Percentiles rank a stretch among this genome's conserved stretches.
Evolutionary conservation across 2,888 invertebrate genomes (phyloP).

Genomic region (Nemotelus pantherinus): DNA sequence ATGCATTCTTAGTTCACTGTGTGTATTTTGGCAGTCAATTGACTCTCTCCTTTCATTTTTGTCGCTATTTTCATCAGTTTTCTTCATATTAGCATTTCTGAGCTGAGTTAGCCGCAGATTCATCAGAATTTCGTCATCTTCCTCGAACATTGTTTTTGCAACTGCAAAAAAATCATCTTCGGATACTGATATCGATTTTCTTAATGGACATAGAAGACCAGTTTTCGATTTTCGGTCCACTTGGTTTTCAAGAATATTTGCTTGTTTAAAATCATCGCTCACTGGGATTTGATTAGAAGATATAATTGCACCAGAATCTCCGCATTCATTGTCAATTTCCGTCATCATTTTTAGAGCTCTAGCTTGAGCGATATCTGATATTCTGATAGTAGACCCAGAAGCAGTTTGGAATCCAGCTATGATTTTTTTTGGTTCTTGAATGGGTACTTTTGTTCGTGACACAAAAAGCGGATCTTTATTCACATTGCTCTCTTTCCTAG

Average conservation of each 20-base stretch:
- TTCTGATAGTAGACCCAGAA: conserved; percentile 61
- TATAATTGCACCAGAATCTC: neutral
- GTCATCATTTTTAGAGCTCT: conserved; percentile 59
- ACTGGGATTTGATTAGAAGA: no score
- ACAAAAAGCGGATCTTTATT: neutral
- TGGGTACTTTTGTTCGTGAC: neutral
- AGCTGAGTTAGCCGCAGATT: neutral
- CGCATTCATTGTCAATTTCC: conserved; percentile 52
- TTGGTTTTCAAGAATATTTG: neutral
- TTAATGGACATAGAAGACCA: neutral
- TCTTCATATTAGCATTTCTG: neutral
- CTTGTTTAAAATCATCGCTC: neutral
- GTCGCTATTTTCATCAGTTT: neutral
- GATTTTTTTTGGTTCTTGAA: neutral
- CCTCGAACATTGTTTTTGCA: neutral
- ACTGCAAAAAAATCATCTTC: neutral
- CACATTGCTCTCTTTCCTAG: neutral
- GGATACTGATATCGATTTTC: neutral
- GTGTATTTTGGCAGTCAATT: neutral
- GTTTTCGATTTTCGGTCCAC: neutral
- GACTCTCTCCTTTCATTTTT: neutral
- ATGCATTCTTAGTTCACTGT: neutral
- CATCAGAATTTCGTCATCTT: conserved; percentile 3
- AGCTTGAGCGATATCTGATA: conserved; percentile 59
- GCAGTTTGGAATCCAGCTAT: conserved; percentile 59